Base-by-base conservation (phyloP, 1,140 invertebrate species). In the Lerema accius region DNA sequence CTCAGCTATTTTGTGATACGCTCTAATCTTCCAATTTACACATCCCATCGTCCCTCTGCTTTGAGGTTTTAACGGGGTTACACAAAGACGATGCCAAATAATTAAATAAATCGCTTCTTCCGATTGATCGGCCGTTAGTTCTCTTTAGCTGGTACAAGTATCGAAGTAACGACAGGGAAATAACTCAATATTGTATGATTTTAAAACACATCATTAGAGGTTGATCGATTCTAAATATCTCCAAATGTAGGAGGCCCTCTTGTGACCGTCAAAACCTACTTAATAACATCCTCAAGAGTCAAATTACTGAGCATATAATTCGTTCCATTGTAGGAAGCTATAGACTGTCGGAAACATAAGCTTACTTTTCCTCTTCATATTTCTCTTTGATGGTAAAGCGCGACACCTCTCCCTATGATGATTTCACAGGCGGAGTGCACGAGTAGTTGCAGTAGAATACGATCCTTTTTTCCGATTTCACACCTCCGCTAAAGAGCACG, bases 1-100 rank as follows among this genome's bases (percentile, higher is more conserved):
- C 55, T 59, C 28, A 45, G 55, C 55, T 46, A 59, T 46, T 59
- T 59, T 59, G 55, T 59, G 42, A 59, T 59, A 59, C 55, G 43
- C 42, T 43, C 55, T 59, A 59, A 59, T 59, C 55, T 59, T 37
- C 55, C 55, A 59, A 59, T 59, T 59, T 59, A 46, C 26, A 45
- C 53, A 42, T 59, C 42, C 28, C 42, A 35, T 32, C 14, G 28
- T 28, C 40, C 19, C 28, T 46, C 42, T 59, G 55, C 43, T 59
- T 59, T 37, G 26, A 46, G 35, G 42, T 16, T 50, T 50, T 16
- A 35, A 50, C 14, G 17, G 5, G 46, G 23, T 11, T 32, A 32
- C 28, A 32, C 28, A n/a, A n/a, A n/a, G n/a, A 32, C 28, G 4
- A 9, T 32, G 28, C 3, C 28, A 32, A 32, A 32, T 32, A 32